Conservation (phyloP, 2,797 vertebrate genomes). For the Cirrhinus mrigala region DNA sequence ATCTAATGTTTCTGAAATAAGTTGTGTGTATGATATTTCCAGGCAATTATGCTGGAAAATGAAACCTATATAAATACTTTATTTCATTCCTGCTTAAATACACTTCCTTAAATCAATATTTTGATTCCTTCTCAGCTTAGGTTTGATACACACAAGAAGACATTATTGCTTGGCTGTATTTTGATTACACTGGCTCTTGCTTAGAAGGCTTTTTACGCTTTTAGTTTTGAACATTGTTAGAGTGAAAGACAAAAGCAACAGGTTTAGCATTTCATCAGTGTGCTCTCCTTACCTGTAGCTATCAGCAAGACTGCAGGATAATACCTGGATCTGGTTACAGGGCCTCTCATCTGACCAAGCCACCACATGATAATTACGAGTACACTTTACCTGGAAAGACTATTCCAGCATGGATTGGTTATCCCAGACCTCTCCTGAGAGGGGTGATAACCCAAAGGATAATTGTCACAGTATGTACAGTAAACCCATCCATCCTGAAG, state of each 20-base stretch:
- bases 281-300: conserved; percentile 78
- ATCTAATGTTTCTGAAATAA: background rate
- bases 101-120: background rate
- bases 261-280: conserved; percentile 73
- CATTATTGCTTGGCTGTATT: background rate
- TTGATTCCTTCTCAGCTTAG: background rate
- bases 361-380: conserved; percentile 71
- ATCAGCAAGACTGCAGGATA: conserved; percentile 70
- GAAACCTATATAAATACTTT: background rate
- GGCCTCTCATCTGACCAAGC: conserved; percentile 76
- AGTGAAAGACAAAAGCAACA: conserved; percentile 37
- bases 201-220: conserved; percentile 60
- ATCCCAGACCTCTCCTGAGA: conserved; percentile 51
- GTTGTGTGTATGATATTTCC: background rate
- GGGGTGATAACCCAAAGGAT: conserved; percentile 61
- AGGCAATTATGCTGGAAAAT: background rate
- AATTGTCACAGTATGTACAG: conserved; percentile 36
- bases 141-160: background rate
- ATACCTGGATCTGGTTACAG: conserved; percentile 76
- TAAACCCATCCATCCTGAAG: background rate
- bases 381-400: conserved; percentile 68
- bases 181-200: conserved; percentile 9
- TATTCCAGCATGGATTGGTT: conserved; percentile 57
- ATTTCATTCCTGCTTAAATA: background rate
- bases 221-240: conserved; percentile 71